Evolutionary conservation across 2,888 invertebrate species (phyloP), one percentile per base, ranked within the genome.

Genomic region (Tetheella fluctuosa): DNA sequence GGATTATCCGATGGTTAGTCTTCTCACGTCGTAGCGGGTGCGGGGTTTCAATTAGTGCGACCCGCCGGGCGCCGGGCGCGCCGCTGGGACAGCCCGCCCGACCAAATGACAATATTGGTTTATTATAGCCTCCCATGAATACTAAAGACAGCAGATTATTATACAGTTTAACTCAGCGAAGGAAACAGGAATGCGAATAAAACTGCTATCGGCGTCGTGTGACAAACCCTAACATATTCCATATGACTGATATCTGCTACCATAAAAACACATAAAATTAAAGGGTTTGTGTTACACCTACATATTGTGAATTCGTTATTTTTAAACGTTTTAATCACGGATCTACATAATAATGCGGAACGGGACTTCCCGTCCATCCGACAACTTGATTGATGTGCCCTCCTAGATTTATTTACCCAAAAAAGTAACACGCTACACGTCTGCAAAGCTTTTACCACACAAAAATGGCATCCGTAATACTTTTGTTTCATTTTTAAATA

Each of bases 401-500:
- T 84, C 83, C 89, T 90, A 90, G 90, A 91, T 91, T 92, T 91
- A 89, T 91, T 88, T 84, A 81, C 83, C 83, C 79, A 76, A 88
- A 91, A 91, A 86, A 85, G 81, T 84, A 86, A 85, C 88, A 86
- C 84, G 86, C 85, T 79, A 86, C 84, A 85, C 84, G 90, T 90
- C 88, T 86, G 85, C 89, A 83, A 81, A 86, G 87, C 86, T 83
- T 88, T 87, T 84, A 80, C 81, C 80, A 80, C 76, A 83, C 80
- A 86, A 87, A 86, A 86, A 85, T 85, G 86, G 82, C 85, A 85
- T 79, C 77, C 77, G 77, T 88, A 88, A 85, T 86, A 86, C 89
- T 85, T 91, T 90, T 90, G 90, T 91, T 91, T 91, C 84, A 88
- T 91, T 91, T 91, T 91, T 89, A 88, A 89, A 91, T 88, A 87